Base-by-base conservation (phyloP, 2,888 invertebrate genomes). In the Ophion obscuratus region DNA sequence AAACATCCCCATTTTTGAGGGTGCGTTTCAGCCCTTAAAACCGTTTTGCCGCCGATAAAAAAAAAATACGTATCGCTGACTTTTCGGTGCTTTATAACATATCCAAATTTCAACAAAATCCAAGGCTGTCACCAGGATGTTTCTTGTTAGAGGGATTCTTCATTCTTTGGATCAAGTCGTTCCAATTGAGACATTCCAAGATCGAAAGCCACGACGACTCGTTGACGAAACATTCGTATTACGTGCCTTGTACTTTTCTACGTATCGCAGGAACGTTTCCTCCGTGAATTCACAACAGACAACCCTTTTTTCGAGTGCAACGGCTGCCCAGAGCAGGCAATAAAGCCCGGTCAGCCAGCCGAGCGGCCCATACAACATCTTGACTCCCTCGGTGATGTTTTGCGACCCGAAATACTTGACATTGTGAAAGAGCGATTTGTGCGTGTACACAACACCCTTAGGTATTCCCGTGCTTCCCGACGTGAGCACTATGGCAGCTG, bases 401-500 rank as follows among this genome's bases (percentile, higher is more conserved):
- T 47, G 0, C 11, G 2, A 14, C 11, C 14, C 47, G 3, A 68
- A 80, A 9, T 20, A 9, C 10, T 20, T n/a, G 27, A 78, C n/a
- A n/a, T 87, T 59, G 31, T 62, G 6, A 64, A 87, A 73, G 67
- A 91, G 53, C 6, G 84, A 78, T 31, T 74, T 70, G 76, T 91
- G 89, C 20, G 88, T 81, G n/a, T 85, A 84, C 9, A 85, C 31
- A 6, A 89, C 88, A 20, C 88, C 89, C 70, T 92, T 92, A 11
- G 91, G 89, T 7, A 81, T 17, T 27, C 91, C 90, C 1, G 89
- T 89, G 7, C 86, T 90, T 27, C 91, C 92, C 6, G 90, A 91
- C 5, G 90, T 89, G 62, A 87, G 91, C 7, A 90, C 27, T 20
- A 91, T 89, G 5, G 87, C 6, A 4, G 88, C 89, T 1, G 88